Percentiles rank a stretch among this genome's conserved stretches.
Conservation (phyloP, 2,113 vertebrate species). For the Puffinus mauretanicus region DNA sequence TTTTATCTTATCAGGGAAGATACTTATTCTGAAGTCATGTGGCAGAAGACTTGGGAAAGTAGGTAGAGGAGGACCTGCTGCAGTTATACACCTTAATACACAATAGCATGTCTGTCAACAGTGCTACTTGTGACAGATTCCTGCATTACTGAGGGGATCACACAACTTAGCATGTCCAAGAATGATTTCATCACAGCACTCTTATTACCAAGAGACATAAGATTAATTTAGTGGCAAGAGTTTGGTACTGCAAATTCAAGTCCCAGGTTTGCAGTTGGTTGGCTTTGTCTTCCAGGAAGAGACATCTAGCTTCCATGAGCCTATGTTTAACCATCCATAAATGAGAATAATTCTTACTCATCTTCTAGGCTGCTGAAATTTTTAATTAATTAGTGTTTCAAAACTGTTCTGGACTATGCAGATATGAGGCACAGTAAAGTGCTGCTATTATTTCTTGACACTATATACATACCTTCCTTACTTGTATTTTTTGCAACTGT, state of each 20-base stretch:
- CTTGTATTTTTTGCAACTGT: not conserved
- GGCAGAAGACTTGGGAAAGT: not conserved
- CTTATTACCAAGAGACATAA: not conserved
- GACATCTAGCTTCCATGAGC: not conserved
- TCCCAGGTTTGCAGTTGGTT: not conserved
- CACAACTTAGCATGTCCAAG: not conserved
- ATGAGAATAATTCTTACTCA: not conserved
- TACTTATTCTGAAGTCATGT: not conserved
- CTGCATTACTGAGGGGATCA: not conserved
- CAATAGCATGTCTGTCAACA: not conserved
- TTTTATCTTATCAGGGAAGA: not conserved
- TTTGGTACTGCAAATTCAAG: not conserved
- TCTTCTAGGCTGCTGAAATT: not conserved
- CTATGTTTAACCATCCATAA: not conserved
- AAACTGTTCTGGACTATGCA: not conserved
- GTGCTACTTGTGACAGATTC: not conserved
- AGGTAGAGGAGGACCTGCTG: not conserved
- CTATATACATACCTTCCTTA: not conserved
- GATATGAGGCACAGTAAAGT: not conserved
- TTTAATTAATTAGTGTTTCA: conserved; percentile 30
- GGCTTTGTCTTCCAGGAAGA: not conserved
- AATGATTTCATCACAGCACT: not conserved
- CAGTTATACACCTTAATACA: not conserved
- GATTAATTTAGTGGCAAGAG: not conserved
- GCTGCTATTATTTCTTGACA: conserved; percentile 1